phyloP scores from a whole-genome alignment of 1,140 invertebrate genomes.

The Theocolax elegans region DNA sequence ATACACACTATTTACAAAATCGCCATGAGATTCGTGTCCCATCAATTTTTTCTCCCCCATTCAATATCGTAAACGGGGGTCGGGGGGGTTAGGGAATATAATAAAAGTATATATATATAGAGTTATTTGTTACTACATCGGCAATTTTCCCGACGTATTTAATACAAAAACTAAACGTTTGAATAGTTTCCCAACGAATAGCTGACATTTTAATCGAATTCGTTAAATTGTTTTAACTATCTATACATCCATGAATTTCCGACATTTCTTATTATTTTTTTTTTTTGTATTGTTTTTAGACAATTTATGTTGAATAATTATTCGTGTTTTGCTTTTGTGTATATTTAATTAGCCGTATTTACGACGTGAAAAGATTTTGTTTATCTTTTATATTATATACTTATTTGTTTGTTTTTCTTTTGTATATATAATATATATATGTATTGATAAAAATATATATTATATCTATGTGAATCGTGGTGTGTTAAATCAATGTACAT shows the following conservation, averaged over 20 bases:
- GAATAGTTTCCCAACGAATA: background rate
- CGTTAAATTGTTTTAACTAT: background rate
- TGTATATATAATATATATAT: background rate
- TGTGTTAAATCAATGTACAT: background rate
- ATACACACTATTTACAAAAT: constrained; percentile 37
- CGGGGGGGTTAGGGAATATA: background rate
- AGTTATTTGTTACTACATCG: background rate
- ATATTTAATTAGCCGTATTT: no score
- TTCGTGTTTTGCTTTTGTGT: no score
- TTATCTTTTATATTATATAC: no score
- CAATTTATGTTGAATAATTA: no score
- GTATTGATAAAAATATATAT: constrained; percentile 33
- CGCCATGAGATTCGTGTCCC: background rate
- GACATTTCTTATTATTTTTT: background rate
- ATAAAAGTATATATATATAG: background rate
- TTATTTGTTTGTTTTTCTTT: no score
- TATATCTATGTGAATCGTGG: constrained; percentile 4
- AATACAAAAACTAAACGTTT: no score
- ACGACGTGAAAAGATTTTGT: background rate
- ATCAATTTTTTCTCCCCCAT: background rate
- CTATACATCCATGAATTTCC: constrained; percentile 10
- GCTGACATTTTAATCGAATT: background rate
- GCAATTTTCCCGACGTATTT: background rate
- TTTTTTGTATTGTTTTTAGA: no score
- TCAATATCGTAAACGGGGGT: no score